These are phyloP conservation scores for Tipula vernalis DNA, from an alignment of 2,888 invertebrate species.

Conservation along the genomic window DNA sequence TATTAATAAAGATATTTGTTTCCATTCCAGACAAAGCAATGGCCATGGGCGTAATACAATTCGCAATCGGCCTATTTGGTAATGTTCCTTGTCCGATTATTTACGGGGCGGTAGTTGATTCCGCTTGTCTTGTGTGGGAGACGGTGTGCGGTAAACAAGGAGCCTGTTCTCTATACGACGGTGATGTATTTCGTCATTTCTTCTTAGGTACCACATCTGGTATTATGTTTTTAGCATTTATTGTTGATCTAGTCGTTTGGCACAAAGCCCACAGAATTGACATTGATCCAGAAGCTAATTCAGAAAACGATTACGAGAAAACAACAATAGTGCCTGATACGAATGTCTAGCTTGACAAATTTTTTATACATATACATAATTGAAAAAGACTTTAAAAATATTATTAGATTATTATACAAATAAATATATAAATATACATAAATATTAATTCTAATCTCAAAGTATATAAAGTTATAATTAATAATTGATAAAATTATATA, in stretches of 20 bases:
- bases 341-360: conserved; percentile 23
- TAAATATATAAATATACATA: not conserved
- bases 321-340: conserved; percentile 28
- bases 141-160: conserved; percentile 66
- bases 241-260: conserved; percentile 83
- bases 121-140: conserved; percentile 81
- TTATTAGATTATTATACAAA: not conserved
- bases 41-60: conserved; percentile 88
- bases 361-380: not conserved
- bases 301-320: conserved; percentile 27
- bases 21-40: conserved; percentile 67
- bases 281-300: conserved; percentile 41
- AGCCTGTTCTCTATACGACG: conserved; percentile 81
- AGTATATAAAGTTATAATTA: not conserved
- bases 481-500: not conserved
- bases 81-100: conserved; percentile 93
- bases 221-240: conserved; percentile 73
- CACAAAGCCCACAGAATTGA: conserved; percentile 75
- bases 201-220: conserved; percentile 79
- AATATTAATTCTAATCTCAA: not conserved
- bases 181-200: conserved; percentile 67
- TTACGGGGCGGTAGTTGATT: conserved; percentile 85
- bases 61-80: conserved; percentile 85
- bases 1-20: too few species aligned
- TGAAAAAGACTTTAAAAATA: not conserved